Base-by-base conservation (phyloP, 2,797 vertebrate species). In the Hyperoplus lanceolatus region DNA sequence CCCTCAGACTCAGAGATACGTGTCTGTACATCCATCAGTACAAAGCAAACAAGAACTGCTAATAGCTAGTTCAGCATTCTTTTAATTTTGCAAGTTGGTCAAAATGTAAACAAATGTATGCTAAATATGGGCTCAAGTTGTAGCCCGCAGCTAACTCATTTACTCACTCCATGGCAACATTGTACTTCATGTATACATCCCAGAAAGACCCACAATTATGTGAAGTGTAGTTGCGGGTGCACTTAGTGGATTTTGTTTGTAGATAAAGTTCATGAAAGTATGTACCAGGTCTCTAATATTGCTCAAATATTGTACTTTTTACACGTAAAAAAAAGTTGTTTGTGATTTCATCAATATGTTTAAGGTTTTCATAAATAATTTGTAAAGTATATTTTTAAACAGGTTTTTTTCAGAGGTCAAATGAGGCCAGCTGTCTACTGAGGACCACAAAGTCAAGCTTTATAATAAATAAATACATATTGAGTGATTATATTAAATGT, bases 181-280 rank as follows among this genome's bases (percentile, higher is more conserved):
- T 61, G 18, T 46, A 61, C 59, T 46, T 61, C 42, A 42, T 62
- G 45, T 62, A 36, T 62, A 62, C 21, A 48, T 29, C 42, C 18
- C 59, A n/a, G 4, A 29, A 46, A 14, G 2, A 16, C 14, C 42
- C 18, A 18, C 8, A 36, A 16, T 36, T 48, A 62, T 15, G 13
- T 18, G 21, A 48, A 62, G 41, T 45, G 8, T 45, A 60, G 58
- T 18, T 12, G 16, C 43, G 11, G n/a, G 16, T 42, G 39, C 41
- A 60, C 16, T 18, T 7, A 43, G 6, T 43, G 2, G 0, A 12
- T 13, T 60, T 12, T 43, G 41, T 43, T 9, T 42, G 50, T 10
- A 9, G n/a, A 29, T 29, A 29, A 29, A 29, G 29, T 3, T 29
- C 29, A 29, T 29, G 29, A 29, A 29, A 29, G 29, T 29, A 29